These are phyloP conservation scores for Tetrax tetrax DNA, from an alignment of 2,113 vertebrate genomes.

Conservation along the genomic window DNA sequence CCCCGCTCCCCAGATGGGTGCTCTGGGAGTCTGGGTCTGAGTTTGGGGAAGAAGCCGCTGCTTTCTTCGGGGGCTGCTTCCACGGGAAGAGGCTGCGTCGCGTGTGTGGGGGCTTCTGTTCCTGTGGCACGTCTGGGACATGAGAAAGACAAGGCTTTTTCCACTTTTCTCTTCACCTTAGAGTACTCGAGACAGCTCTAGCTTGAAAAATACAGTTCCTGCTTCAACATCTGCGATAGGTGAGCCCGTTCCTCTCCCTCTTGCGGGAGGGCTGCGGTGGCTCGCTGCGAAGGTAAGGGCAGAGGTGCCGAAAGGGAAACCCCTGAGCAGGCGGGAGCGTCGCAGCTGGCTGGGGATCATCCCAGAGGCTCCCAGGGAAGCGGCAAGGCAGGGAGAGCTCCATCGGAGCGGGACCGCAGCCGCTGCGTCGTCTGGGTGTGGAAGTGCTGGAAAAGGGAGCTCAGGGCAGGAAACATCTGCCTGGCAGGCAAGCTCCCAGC, in stretches of 20 bases:
- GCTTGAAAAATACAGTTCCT: not conserved
- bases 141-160: not conserved
- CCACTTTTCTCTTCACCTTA: not conserved
- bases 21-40: not conserved
- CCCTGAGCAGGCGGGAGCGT: fast-evolving
- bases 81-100: too few species aligned
- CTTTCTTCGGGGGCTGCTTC: not conserved
- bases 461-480: not conserved
- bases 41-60: not conserved
- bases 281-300: not conserved
- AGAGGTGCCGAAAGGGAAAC: not conserved
- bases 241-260: not conserved
- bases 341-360: not conserved
- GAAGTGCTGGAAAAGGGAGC: not conserved
- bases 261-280: not conserved
- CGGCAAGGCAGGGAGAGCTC: not conserved
- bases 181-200: not conserved
- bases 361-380: not conserved
- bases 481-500: too few species aligned
- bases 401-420: not conserved
- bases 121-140: not conserved
- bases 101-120: not conserved
- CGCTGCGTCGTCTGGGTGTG: fast-evolving
- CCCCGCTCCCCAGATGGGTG: not conserved
- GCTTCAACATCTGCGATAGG: not conserved